Evolutionary conservation across 2,113 vertebrate species (phyloP).

Genomic region (Emydura subglobosa): DNA sequence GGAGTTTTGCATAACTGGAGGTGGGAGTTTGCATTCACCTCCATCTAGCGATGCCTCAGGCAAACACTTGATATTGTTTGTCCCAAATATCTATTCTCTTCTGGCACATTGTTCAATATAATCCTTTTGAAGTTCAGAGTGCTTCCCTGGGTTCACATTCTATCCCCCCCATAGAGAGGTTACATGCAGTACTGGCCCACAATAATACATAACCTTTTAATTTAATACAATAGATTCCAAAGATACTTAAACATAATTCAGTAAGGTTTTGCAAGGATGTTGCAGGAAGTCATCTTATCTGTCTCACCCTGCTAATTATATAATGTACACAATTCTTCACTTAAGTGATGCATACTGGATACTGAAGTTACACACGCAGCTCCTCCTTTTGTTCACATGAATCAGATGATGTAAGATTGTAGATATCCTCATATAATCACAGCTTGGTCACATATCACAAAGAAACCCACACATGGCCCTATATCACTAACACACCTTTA

Average conservation of each 20-base stretch:
- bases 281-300: background rate
- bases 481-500: background rate
- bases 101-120: background rate
- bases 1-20: background rate
- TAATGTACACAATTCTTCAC: background rate
- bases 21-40: background rate
- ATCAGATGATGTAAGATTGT: background rate
- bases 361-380: background rate
- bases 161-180: background rate
- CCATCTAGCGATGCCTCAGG: background rate
- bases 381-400: background rate
- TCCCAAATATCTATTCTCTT: background rate
- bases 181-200: background rate
- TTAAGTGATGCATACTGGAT: background rate
- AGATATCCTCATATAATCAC: background rate
- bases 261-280: background rate
- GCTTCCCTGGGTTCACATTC: background rate
- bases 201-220: background rate
- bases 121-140: background rate
- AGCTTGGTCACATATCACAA: background rate
- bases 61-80: background rate
- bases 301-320: background rate
- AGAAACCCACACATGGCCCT: background rate
- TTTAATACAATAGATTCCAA: background rate
- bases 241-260: background rate